These are phyloP conservation scores for Onychomys leucogaster DNA, from an alignment of 2,797 vertebrate species.

Conservation along the genomic window DNA sequence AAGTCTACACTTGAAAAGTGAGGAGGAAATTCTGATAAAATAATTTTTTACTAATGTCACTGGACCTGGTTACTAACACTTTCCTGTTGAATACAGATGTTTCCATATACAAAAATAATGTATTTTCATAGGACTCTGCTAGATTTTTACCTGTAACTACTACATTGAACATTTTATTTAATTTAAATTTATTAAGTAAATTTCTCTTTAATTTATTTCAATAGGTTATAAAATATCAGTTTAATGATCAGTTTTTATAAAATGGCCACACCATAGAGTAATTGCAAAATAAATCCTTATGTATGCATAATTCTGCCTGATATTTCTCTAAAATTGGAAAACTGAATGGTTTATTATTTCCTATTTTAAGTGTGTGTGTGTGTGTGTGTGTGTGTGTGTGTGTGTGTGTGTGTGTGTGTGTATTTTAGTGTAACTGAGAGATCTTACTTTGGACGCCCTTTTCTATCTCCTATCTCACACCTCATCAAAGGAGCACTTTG, in stretches of 20 bases:
- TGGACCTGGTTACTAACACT: background rate
- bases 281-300: background rate
- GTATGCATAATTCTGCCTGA: background rate
- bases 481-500: background rate
- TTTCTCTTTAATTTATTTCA: background rate
- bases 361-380: background rate
- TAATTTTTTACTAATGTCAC: background rate
- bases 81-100: background rate
- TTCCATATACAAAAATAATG: background rate
- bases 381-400: background rate
- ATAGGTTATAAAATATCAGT: background rate
- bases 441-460: background rate
- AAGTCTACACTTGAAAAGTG: background rate
- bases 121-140: background rate
- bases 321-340: background rate
- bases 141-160: background rate
- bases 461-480: background rate
- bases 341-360: background rate
- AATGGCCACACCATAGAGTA: background rate
- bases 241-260: background rate
- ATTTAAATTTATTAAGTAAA: background rate
- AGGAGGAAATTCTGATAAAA: background rate
- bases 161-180: background rate
- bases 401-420: background rate
- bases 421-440: background rate